Conservation (phyloP, 2,797 vertebrate genomes). For the Tarsius wallacei region DNA sequence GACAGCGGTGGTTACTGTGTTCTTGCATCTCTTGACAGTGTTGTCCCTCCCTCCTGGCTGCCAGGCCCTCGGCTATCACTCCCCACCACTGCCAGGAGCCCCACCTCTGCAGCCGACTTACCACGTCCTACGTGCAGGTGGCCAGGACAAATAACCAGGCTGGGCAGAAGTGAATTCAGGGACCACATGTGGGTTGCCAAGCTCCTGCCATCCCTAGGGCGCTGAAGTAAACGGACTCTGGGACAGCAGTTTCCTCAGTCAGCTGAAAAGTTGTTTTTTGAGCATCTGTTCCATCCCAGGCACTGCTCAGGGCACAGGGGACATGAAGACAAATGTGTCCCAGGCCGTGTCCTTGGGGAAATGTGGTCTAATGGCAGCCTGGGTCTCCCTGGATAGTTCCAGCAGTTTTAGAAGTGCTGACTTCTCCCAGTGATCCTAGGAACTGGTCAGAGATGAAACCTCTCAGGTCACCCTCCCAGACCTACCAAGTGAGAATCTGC, state of each 20-base stretch:
- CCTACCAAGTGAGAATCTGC: not conserved
- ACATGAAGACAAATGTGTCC: not conserved
- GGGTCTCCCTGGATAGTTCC: not conserved
- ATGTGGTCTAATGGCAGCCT: accelerated
- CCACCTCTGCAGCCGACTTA: not conserved
- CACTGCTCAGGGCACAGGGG: not conserved
- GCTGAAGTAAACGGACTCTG: not conserved
- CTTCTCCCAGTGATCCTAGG: not conserved
- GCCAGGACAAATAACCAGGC: constrained; percentile 23
- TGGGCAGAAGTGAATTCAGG: not conserved
- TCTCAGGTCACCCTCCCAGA: not conserved
- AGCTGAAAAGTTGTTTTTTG: not conserved
- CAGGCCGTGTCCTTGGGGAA: not conserved
- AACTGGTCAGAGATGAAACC: not conserved
- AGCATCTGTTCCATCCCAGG: not conserved
- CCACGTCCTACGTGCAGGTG: not conserved
- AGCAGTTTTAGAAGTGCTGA: not conserved
- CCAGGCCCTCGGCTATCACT: not conserved
- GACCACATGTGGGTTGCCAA: not conserved
- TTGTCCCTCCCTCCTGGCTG: no score
- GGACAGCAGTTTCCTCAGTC: not conserved
- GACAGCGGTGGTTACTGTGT: not conserved
- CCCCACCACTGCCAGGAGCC: not conserved
- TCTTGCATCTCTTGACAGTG: accelerated
- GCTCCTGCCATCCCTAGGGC: not conserved